These are phyloP conservation scores for Epizoanthus rinbou DNA, from an alignment of 92 coral and sea anemone genomes.

Conservation along the genomic window DNA sequence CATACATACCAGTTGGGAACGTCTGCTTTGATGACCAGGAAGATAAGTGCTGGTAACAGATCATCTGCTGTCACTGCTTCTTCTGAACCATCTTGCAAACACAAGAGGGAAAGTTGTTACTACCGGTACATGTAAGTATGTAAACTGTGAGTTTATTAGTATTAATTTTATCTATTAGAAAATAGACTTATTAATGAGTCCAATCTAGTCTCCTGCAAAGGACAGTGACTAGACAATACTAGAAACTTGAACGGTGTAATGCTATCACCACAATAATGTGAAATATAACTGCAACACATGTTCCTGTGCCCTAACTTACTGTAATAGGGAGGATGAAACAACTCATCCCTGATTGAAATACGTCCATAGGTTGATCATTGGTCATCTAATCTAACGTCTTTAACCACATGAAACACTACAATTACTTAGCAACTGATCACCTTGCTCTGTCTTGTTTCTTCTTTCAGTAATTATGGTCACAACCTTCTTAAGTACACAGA, in stretches of 20 bases:
- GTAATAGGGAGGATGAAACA: too few relatives aligned
- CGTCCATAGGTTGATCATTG: too few relatives aligned
- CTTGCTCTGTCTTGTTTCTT: constrained; percentile 79
- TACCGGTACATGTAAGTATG: too few relatives aligned
- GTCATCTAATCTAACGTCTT: too few relatives aligned
- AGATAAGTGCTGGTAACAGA: constrained; percentile 90
- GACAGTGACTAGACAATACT: too few relatives aligned
- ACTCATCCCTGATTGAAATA: too few relatives aligned
- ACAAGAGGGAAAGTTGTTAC: neutral
- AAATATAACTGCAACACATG: too few relatives aligned
- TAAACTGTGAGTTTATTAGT: neutral
- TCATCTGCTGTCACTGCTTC: constrained; percentile 95
- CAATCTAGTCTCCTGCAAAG: neutral
- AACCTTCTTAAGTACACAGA: constrained; percentile 84
- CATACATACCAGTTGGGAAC: constrained; percentile 91
- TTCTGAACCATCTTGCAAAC: constrained; percentile 59
- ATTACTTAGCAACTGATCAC: constrained; percentile 14
- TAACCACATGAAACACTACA: too few relatives aligned
- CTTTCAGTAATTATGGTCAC: constrained; percentile 89
- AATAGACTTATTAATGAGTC: neutral
- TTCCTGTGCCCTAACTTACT: too few relatives aligned
- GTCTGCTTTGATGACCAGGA: constrained; percentile 92
- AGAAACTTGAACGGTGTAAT: too few relatives aligned
- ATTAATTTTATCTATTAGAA: too few relatives aligned
- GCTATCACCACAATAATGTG: too few relatives aligned